These are phyloP conservation scores for Paguma larvata DNA, from an alignment of 2,797 vertebrate species.

Conservation along the genomic window DNA sequence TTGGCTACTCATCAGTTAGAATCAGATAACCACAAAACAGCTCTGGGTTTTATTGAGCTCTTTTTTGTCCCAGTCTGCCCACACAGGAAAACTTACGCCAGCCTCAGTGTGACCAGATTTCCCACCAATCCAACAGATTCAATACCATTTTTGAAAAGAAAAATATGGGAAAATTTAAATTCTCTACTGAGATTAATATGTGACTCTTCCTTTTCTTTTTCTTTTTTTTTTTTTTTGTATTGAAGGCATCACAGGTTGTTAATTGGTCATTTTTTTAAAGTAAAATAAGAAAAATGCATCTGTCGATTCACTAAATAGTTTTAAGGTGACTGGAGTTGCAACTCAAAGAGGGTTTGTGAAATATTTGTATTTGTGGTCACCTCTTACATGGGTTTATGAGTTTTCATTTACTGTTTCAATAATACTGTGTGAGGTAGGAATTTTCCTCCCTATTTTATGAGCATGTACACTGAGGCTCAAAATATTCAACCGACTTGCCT, in stretches of 20 bases:
- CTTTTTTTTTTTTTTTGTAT: constrained; percentile 20
- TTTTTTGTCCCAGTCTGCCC: background rate
- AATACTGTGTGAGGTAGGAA: background rate
- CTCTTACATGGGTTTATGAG: background rate
- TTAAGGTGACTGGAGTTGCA: background rate
- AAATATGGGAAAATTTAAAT: background rate
- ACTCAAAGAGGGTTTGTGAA: background rate
- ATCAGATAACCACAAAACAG: background rate
- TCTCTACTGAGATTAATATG: background rate
- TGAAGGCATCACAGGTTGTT: background rate
- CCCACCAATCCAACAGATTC: background rate
- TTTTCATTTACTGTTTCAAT: background rate
- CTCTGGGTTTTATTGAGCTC: background rate
- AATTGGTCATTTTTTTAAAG: background rate
- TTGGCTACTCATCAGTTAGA: background rate
- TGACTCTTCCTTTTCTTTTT: constrained; percentile 29
- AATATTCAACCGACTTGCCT: background rate
- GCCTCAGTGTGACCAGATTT: background rate
- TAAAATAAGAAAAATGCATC: background rate
- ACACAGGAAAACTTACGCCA: background rate
- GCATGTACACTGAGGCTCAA: background rate
- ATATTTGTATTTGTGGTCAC: background rate
- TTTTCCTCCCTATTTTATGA: background rate
- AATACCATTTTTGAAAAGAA: background rate
- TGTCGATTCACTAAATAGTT: background rate